These are phyloP conservation scores for Columba janthina DNA, from an alignment of 2,113 vertebrate species.

Conservation along the genomic window DNA sequence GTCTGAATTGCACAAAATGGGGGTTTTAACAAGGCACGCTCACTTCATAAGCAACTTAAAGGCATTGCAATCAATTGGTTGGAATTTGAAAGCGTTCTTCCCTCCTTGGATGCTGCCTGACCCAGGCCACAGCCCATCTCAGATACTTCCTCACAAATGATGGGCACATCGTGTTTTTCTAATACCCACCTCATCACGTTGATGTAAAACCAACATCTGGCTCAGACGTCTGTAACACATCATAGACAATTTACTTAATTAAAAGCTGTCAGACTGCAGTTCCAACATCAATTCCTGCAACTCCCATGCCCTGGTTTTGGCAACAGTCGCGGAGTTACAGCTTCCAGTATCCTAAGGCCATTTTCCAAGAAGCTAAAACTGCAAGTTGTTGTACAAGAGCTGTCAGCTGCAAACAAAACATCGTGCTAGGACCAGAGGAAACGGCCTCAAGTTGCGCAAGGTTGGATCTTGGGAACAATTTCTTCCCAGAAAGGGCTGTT, in stretches of 20 bases:
- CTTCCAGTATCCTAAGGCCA: neutral
- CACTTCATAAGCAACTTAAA: neutral
- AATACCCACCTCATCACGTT: neutral
- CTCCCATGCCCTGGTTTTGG: neutral
- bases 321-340: neutral
- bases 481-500: no score
- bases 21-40: fast-evolving
- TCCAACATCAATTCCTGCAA: neutral
- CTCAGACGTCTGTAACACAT: neutral
- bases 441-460: no score
- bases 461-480: no score
- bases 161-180: neutral
- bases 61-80: neutral
- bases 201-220: neutral
- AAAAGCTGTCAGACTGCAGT: neutral
- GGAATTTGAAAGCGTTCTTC: neutral
- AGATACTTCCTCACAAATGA: neutral
- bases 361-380: neutral
- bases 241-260: neutral
- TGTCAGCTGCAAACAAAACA: neutral
- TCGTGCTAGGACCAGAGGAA: no score
- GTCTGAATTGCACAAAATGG: fast-evolving
- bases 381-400: neutral
- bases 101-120: neutral
- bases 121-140: neutral